Percentiles rank a stretch among this genome's conserved stretches.
These are phyloP conservation scores for Physella acuta DNA, from an alignment of 1,140 invertebrate species.

Conservation along the genomic window DNA sequence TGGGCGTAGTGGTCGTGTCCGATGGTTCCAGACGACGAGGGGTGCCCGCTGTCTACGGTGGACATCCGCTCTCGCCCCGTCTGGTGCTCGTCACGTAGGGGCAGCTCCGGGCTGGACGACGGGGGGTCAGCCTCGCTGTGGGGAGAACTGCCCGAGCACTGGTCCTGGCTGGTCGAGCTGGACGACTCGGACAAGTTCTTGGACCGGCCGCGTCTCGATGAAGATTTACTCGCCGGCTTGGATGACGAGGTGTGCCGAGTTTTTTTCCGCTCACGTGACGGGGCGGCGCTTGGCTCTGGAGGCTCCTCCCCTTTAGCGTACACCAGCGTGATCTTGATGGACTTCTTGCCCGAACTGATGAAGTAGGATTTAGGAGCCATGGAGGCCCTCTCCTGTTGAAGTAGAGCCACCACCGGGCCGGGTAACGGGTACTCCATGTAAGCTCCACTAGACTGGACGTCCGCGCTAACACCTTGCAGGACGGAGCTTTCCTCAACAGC, in stretches of 20 bases:
- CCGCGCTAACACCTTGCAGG: not conserved
- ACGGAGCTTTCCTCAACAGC: not conserved
- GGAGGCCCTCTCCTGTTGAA: slow-evolving; percentile 17
- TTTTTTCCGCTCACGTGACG: slow-evolving; percentile 11
- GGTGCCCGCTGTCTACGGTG: slow-evolving; percentile 23
- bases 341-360: slow-evolving; percentile 25
- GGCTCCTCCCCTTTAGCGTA: slow-evolving; percentile 21
- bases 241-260: not conserved
- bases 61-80: slow-evolving; percentile 16
- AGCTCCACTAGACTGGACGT: not conserved
- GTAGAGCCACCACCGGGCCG: slow-evolving; percentile 18
- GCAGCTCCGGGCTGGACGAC: not conserved
- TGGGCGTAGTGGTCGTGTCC: not conserved
- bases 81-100: not conserved
- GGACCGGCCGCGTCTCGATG: not conserved
- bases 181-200: slow-evolving; percentile 20
- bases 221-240: not conserved
- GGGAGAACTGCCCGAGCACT: not conserved
- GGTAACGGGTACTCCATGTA: slow-evolving; percentile 25
- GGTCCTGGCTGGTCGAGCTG: not conserved
- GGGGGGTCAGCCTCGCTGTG: slow-evolving; percentile 6
- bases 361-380: slow-evolving; percentile 18
- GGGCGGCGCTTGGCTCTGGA: not conserved
- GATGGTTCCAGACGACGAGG: slow-evolving; percentile 14
- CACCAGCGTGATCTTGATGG: slow-evolving; percentile 25